phyloP scores from a whole-genome alignment of 2,888 invertebrate genomes.

The Synanthedon formicaeformis region DNA sequence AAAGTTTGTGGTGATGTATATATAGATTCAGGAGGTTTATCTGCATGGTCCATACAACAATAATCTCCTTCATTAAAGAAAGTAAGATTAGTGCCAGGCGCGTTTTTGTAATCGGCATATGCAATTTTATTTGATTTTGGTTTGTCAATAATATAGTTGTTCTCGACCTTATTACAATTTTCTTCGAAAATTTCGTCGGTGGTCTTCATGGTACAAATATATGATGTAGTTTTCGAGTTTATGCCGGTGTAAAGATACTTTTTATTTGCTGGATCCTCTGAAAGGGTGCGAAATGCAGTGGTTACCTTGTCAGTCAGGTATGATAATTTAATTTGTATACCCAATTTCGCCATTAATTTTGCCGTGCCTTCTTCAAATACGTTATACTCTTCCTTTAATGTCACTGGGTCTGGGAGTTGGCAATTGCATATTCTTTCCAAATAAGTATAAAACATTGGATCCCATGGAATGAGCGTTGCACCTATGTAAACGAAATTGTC shows the following conservation, averaged over 20 bases:
- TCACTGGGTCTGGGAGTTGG: constrained; percentile 27
- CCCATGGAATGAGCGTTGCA: constrained; percentile 42
- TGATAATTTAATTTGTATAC: constrained; percentile 48
- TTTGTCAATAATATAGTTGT: constrained; percentile 33
- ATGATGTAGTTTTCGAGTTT: constrained; percentile 55
- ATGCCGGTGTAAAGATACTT: constrained; percentile 56
- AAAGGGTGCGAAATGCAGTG: constrained; percentile 49
- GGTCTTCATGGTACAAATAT: constrained; percentile 55
- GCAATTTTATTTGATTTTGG: constrained; percentile 25
- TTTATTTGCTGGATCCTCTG: constrained; percentile 46
- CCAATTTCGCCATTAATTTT: constrained; percentile 48
- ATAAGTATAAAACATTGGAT: constrained; percentile 36
- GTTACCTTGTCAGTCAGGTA: constrained; percentile 46
- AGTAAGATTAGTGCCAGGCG: constrained; percentile 46
- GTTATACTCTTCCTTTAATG: constrained; percentile 50
- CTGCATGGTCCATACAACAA: constrained; percentile 48
- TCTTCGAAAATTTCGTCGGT: constrained; percentile 45
- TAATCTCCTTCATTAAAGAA: constrained; percentile 49
- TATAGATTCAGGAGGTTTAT: constrained; percentile 49
- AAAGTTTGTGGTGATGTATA: constrained; percentile 49
- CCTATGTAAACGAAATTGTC: constrained; percentile 48
- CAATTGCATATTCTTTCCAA: constrained; percentile 34
- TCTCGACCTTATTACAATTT: constrained; percentile 45
- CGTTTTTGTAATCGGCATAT: constrained; percentile 52
- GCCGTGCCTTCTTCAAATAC: constrained; percentile 56